These are phyloP conservation scores for Tyto alba DNA, from an alignment of 2,113 vertebrate species.

Conservation along the genomic window DNA sequence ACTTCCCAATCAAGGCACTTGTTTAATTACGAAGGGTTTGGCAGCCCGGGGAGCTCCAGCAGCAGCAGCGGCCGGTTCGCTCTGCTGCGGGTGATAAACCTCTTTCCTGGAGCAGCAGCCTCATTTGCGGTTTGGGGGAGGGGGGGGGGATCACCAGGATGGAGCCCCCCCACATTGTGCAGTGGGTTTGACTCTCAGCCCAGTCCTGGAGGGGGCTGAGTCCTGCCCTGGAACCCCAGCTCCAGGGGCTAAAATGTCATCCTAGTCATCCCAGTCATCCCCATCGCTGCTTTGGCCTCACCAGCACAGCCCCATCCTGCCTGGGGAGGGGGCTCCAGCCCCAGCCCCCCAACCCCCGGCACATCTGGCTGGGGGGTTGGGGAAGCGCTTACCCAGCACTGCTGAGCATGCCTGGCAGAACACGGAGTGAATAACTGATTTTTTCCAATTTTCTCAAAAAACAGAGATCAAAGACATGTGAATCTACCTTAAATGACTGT, in stretches of 20 bases:
- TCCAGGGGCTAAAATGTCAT: neutral
- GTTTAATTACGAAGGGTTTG: neutral
- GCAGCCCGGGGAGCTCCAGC: slow-evolving; percentile 3
- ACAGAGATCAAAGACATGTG: neutral
- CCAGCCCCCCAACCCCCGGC: neutral
- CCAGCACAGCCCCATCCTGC: neutral
- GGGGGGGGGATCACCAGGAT: neutral
- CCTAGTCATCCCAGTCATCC: neutral
- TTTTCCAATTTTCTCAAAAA: neutral
- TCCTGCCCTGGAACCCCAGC: neutral
- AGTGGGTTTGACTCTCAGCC: neutral
- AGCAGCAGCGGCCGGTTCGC: neutral
- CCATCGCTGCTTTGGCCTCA: neutral
- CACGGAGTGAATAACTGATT: neutral
- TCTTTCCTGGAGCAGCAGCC: neutral
- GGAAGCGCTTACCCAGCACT: neutral
- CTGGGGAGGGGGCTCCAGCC: neutral
- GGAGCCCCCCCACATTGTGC: rapidly evolving
- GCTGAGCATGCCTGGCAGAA: neutral
- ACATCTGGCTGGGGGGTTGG: neutral
- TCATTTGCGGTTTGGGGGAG: neutral
- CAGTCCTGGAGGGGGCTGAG: neutral
- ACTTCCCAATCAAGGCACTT: slow-evolving; percentile 13
- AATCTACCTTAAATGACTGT: neutral
- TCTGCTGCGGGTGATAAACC: neutral